These are phyloP conservation scores for Cheilosia vulpina DNA, from an alignment of 2,888 invertebrate genomes.

Conservation along the genomic window DNA sequence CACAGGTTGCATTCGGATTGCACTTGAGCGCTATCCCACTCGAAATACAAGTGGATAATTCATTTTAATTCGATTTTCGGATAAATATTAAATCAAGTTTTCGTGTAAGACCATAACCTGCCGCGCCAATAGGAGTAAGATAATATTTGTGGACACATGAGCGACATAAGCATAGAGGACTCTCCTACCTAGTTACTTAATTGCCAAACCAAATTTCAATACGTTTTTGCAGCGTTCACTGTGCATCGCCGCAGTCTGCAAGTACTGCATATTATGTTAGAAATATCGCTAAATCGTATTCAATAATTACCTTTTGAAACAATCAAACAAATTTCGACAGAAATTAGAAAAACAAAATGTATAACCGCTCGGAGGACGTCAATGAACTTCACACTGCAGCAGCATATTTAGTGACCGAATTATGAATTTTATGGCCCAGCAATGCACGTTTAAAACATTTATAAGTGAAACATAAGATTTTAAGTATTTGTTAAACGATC, in stretches of 20 bases:
- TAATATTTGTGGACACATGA: slow-evolving; percentile 39
- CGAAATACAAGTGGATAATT: neutral
- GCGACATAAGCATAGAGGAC: slow-evolving; percentile 39
- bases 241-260: slow-evolving; percentile 40
- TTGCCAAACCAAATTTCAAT: slow-evolving; percentile 58
- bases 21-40: neutral
- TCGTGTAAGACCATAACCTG: slow-evolving; percentile 48
- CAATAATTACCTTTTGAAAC: slow-evolving; percentile 65
- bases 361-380: slow-evolving; percentile 72
- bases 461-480: slow-evolving; percentile 56
- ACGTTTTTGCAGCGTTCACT: slow-evolving; percentile 14
- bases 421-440: slow-evolving; percentile 29
- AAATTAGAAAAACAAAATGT: slow-evolving; percentile 71
- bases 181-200: slow-evolving; percentile 67
- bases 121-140: slow-evolving; percentile 65
- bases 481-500: slow-evolving; percentile 36
- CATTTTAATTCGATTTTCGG: neutral
- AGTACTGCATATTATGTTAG: slow-evolving; percentile 55
- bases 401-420: slow-evolving; percentile 66
- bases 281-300: slow-evolving; percentile 41
- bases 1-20: slow-evolving; percentile 17
- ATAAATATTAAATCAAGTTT: slow-evolving; percentile 2
- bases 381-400: slow-evolving; percentile 72
- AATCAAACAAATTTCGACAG: slow-evolving; percentile 62
- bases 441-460: slow-evolving; percentile 39